Evolutionary conservation across 1,140 invertebrate genomes (phyloP).

Genomic region (Linepithema humile): DNA sequence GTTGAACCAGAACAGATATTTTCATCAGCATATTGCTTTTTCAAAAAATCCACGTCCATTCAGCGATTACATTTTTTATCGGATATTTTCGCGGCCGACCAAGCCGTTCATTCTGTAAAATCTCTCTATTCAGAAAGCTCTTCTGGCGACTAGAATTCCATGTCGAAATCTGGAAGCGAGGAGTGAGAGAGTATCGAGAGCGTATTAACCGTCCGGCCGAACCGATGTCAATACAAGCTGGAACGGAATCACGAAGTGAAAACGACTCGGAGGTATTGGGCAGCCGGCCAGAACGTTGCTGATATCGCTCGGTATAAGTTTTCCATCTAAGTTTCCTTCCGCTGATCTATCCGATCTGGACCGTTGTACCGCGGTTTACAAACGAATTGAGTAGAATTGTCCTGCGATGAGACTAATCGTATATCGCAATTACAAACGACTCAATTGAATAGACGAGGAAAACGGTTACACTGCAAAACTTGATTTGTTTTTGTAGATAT

Average conservation of each 20-base stretch:
- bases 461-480: neutral
- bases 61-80: conserved; percentile 32
- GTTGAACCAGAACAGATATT: neutral
- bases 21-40: conserved; percentile 1
- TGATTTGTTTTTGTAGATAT: neutral
- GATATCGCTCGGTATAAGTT: conserved; percentile 65
- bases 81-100: conserved; percentile 46
- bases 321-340: conserved; percentile 34
- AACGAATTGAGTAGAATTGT: neutral
- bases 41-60: neutral
- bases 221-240: conserved; percentile 64
- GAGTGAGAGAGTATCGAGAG: conserved; percentile 60
- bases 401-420: neutral
- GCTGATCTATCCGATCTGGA: neutral
- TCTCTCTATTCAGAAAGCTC: conserved; percentile 40
- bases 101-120: conserved; percentile 45
- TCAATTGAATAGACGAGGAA: neutral
- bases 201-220: conserved; percentile 64
- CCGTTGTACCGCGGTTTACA: conserved; percentile 17
- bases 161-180: conserved; percentile 14
- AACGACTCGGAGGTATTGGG: conserved; percentile 64
- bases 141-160: conserved; percentile 34
- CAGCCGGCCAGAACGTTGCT: conserved; percentile 62
- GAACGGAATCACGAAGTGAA: conserved; percentile 66
- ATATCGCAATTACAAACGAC: neutral